phyloP scores from a whole-genome alignment of 1,140 invertebrate species.

The Lepidostoma basale region DNA sequence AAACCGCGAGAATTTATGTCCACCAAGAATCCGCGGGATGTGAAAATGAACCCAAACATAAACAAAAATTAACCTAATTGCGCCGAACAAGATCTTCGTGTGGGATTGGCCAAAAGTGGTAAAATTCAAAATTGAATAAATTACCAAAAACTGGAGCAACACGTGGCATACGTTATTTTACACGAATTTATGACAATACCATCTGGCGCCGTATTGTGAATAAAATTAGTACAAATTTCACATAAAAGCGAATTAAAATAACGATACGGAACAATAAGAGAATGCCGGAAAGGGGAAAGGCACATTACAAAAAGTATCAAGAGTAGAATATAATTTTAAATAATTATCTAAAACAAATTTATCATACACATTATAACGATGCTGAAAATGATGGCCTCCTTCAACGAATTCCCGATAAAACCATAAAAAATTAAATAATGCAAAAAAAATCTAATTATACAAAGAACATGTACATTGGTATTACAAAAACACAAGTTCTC shows the following conservation, averaged over 20 bases:
- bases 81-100: neutral
- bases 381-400: no score
- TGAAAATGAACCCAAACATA: no score
- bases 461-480: no score
- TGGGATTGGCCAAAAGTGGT: neutral
- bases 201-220: neutral
- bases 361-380: no score
- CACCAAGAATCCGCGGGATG: no score
- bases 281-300: no score
- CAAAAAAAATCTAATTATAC: no score
- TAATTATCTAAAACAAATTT: neutral
- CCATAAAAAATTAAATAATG: no score
- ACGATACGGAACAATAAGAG: no score
- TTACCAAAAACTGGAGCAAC: neutral
- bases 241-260: neutral
- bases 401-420: neutral
- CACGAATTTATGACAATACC: neutral
- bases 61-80: neutral
- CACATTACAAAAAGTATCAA: no score
- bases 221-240: constrained; percentile 9
- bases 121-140: neutral
- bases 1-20: no score
- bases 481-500: no score
- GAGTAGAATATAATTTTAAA: neutral
- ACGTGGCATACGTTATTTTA: constrained; percentile 6